Percentiles rank a stretch among this genome's conserved stretches.
phyloP scores from a whole-genome alignment of 2,888 invertebrate genomes.

The Drosophila bunnanda region DNA sequence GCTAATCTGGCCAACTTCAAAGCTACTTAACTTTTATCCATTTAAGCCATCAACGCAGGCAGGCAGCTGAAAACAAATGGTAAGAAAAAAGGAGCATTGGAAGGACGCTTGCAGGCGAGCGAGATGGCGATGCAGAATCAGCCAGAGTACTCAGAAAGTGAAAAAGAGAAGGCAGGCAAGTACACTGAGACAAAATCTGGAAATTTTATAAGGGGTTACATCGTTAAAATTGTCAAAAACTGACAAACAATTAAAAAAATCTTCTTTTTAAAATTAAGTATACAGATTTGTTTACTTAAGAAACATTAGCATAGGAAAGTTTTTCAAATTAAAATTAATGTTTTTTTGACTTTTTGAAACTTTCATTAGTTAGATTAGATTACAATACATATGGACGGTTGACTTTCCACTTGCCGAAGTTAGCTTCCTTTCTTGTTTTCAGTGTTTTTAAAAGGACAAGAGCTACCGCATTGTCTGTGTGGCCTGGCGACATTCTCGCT shows the following conservation, averaged over 20 bases:
- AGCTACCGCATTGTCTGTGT: slow-evolving; percentile 52
- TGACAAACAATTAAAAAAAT: no score
- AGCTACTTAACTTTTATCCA: slow-evolving; percentile 78
- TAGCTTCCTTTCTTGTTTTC: not conserved
- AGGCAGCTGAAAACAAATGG: slow-evolving; percentile 61
- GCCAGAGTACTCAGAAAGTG: not conserved
- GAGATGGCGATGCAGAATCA: not conserved
- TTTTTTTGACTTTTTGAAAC: no score
- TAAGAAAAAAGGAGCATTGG: slow-evolving; percentile 51
- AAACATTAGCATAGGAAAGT: no score
- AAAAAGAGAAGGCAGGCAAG: not conserved
- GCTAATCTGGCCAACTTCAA: slow-evolving; percentile 77
- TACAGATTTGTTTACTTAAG: no score
- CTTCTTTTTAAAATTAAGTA: no score
- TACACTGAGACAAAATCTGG: not conserved
- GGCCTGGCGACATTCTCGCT: slow-evolving; percentile 71
- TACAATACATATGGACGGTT: no score
- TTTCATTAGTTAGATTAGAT: no score
- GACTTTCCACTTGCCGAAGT: no score
- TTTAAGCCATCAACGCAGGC: slow-evolving; percentile 74
- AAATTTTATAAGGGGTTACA: no score
- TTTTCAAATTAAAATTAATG: no score
- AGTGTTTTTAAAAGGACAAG: slow-evolving; percentile 14
- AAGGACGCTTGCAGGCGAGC: slow-evolving; percentile 22
- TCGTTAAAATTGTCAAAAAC: no score